phyloP scores from a whole-genome alignment of 1,140 invertebrate genomes.

The Cardiocondyla obscurior region DNA sequence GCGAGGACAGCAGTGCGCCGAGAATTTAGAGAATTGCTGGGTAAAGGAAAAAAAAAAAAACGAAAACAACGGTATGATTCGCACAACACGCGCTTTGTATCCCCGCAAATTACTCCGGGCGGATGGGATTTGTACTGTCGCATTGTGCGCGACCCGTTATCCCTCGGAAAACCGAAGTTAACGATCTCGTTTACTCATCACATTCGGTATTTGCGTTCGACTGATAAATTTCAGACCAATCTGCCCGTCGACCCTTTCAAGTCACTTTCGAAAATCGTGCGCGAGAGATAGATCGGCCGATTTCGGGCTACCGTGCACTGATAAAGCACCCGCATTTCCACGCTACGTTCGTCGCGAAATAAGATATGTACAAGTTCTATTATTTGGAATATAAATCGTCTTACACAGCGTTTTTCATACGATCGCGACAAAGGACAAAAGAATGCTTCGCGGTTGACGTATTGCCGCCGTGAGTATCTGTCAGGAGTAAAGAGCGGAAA shows the following conservation, averaged over 20 bases:
- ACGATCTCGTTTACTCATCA: not conserved
- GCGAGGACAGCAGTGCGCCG: not conserved
- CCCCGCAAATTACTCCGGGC: not conserved
- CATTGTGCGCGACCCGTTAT: not conserved
- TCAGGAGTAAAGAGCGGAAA: slow-evolving; percentile 19
- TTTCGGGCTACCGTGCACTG: not conserved
- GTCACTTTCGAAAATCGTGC: not conserved
- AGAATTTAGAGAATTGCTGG: not conserved
- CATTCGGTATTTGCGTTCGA: not conserved
- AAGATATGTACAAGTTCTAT: not conserved
- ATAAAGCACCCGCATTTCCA: not conserved
- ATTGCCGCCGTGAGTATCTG: not conserved
- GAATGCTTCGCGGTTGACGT: not conserved
- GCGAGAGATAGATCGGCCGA: not conserved
- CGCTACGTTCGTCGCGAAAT: not conserved
- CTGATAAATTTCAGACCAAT: not conserved
- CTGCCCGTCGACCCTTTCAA: not conserved
- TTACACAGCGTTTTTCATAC: not conserved
- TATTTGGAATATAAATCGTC: not conserved
- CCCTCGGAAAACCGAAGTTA: not conserved
- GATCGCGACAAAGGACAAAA: not conserved
- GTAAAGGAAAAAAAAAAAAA: not conserved
- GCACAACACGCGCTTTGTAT: not conserved
- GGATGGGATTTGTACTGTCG: not conserved
- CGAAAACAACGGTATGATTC: not conserved